A percentile compares a stretch with the other conserved stretches of the same genome.
phyloP scores from a whole-genome alignment of 2,797 vertebrate genomes.

The Cryptoprocta ferox region DNA sequence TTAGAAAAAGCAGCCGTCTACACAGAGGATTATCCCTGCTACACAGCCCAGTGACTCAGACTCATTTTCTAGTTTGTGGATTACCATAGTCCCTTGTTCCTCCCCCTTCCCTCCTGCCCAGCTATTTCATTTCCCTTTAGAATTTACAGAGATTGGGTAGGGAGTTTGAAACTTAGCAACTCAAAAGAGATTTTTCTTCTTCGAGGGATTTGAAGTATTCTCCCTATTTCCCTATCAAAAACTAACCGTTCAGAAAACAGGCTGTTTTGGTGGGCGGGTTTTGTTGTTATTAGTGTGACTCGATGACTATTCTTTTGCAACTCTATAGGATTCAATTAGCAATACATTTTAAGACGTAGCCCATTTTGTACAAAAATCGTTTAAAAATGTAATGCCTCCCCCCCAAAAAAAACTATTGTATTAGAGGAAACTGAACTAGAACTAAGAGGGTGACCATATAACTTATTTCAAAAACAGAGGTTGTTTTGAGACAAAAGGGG shows the following conservation, averaged over 20 bases:
- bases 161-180: constrained; percentile 52
- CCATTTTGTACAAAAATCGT: background rate
- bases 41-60: constrained; percentile 45
- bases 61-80: constrained; percentile 61
- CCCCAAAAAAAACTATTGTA: background rate
- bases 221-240: constrained; percentile 13
- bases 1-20: background rate
- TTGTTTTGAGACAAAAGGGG: background rate
- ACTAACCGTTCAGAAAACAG: constrained; percentile 29
- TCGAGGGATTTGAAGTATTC: constrained; percentile 22
- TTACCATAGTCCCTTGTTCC: constrained; percentile 9
- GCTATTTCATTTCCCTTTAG: constrained; percentile 35
- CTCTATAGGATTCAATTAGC: background rate
- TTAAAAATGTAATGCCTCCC: background rate
- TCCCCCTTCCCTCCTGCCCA: background rate
- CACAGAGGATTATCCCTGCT: background rate
- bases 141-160: constrained; percentile 38
- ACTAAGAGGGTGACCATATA: background rate
- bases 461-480: background rate
- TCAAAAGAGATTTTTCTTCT: constrained; percentile 43
- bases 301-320: background rate
- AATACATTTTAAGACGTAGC: background rate
- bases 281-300: background rate
- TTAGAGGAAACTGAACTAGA: constrained; percentile 5
- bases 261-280: background rate